Evolutionary conservation across 2,797 vertebrate species (phyloP).

Genomic region (Hafferia zeledoni): DNA sequence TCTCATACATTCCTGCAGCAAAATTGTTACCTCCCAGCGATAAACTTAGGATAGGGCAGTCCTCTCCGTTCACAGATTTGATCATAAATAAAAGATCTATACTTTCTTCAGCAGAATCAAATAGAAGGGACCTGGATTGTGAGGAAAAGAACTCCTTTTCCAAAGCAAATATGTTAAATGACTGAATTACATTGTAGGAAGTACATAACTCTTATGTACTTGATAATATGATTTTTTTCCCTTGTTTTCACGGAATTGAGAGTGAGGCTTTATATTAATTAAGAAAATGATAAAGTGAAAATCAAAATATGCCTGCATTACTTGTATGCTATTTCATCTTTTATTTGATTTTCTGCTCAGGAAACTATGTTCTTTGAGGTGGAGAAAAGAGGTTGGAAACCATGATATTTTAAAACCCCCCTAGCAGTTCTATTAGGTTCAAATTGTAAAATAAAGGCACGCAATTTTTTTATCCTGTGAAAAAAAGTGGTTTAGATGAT

Average conservation of each 20-base stretch:
- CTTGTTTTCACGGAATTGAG: not conserved
- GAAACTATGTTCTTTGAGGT: not conserved
- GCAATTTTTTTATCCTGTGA: not conserved
- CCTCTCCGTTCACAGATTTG: not conserved
- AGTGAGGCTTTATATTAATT: not conserved
- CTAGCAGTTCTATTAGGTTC: not conserved
- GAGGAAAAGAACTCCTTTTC: not conserved
- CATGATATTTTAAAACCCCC: not conserved
- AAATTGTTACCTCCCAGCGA: not conserved
- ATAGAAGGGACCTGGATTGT: not conserved
- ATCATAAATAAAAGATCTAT: not conserved
- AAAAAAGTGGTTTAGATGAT: not conserved
- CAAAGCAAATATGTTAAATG: not conserved
- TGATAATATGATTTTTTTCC: fast-evolving
- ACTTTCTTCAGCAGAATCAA: not conserved
- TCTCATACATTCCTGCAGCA: not conserved
- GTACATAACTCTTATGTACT: not conserved
- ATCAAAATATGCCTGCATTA: not conserved
- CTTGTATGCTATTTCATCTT: not conserved
- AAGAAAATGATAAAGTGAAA: not conserved
- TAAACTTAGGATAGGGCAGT: not conserved
- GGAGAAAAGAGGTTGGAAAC: not conserved
- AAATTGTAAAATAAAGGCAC: not conserved
- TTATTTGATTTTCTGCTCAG: not conserved
- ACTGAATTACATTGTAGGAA: not conserved